Conservation (phyloP, 2,888 invertebrate species). For the Xestia rhomboidea region DNA sequence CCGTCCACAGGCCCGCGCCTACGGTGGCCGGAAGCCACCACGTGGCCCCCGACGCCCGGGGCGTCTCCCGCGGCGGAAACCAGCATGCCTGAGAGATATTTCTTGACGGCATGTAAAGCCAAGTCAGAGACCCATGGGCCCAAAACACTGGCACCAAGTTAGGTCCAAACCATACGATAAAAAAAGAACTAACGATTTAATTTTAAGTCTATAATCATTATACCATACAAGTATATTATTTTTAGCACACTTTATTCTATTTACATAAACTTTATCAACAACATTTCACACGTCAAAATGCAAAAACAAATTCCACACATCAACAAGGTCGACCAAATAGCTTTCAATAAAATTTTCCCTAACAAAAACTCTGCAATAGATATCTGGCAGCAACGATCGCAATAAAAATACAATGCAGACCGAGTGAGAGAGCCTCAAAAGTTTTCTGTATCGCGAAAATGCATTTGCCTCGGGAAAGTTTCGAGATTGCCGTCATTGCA, state of each 20-base stretch:
- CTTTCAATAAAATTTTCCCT: constrained; percentile 57
- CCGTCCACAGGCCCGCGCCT: too few species aligned
- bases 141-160: too few species aligned
- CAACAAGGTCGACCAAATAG: constrained; percentile 44
- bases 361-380: constrained; percentile 66
- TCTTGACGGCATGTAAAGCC: too few species aligned
- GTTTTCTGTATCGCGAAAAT: constrained; percentile 82
- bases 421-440: constrained; percentile 72
- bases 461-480: constrained; percentile 84
- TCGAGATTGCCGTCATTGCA: constrained; percentile 79
- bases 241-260: not conserved
- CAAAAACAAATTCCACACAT: constrained; percentile 38
- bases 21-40: too few species aligned
- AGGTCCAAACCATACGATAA: too few species aligned
- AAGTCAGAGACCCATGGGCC: too few species aligned
- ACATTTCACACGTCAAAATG: constrained; percentile 22
- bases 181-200: not conserved
- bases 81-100: too few species aligned
- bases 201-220: not conserved
- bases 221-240: not conserved
- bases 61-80: too few species aligned
- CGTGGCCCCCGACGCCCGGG: too few species aligned
- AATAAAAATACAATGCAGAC: constrained; percentile 76
- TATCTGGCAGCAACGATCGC: constrained; percentile 68
- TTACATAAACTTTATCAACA: not conserved